Evolutionary conservation across 2,113 vertebrate species (phyloP).

Genomic region (Caranx melampygus): DNA sequence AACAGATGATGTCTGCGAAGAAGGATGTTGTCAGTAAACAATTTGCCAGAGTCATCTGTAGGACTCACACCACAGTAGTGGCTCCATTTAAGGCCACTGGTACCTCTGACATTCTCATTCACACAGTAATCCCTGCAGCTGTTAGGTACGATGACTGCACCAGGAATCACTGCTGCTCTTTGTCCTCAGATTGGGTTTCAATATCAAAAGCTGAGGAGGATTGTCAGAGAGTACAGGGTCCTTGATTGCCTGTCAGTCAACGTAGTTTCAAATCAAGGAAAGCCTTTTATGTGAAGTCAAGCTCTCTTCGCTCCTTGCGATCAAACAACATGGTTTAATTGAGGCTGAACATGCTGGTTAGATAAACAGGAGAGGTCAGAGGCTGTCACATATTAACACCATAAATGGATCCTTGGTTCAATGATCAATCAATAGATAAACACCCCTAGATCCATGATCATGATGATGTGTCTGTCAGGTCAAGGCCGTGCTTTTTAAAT

Average conservation of each 20-base stretch:
- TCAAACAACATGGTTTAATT: background rate
- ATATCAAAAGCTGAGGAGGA: constrained; percentile 27
- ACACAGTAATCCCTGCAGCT: constrained; percentile 63
- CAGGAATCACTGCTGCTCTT: constrained; percentile 37
- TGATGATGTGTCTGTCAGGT: background rate
- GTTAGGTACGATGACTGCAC: constrained; percentile 37
- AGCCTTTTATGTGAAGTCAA: background rate
- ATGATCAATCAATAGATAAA: background rate
- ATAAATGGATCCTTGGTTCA: background rate
- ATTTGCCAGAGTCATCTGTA: constrained; percentile 35
- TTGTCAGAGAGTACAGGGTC: background rate
- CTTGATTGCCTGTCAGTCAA: constrained; percentile 15
- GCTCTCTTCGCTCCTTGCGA: background rate
- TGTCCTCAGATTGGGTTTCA: constrained; percentile 57
- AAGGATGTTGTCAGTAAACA: background rate
- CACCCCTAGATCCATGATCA: background rate
- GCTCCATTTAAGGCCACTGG: constrained; percentile 45
- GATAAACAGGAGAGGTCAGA: background rate
- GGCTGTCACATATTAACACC: background rate
- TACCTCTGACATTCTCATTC: constrained; percentile 48
- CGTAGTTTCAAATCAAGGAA: background rate
- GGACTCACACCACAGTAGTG: constrained; percentile 16
- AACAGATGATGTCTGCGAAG: background rate
- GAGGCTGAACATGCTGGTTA: background rate
- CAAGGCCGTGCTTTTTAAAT: background rate